Conservation (phyloP, 2,113 vertebrate genomes). For the Scomber scombrus region DNA sequence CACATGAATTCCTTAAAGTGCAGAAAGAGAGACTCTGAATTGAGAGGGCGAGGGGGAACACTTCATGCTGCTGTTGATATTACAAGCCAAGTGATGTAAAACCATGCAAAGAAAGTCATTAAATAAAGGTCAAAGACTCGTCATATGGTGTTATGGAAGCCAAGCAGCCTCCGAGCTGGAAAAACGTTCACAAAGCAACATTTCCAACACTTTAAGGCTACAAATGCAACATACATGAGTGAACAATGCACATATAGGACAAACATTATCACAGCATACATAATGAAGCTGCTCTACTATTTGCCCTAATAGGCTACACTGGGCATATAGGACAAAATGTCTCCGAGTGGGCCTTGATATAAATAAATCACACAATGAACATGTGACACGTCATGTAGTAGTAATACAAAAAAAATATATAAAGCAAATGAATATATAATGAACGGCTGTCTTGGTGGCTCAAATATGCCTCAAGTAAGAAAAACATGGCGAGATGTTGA, state of each 20-base stretch:
- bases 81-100: constrained; percentile 3
- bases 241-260: constrained; percentile 50
- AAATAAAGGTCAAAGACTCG: constrained; percentile 48
- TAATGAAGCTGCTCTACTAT: background rate
- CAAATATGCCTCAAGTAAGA: constrained; percentile 14
- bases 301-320: constrained; percentile 15
- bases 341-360: constrained; percentile 5
- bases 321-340: constrained; percentile 19
- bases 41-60: background rate
- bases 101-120: constrained; percentile 33
- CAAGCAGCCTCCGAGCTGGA: constrained; percentile 35
- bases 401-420: constrained; percentile 16
- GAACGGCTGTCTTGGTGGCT: background rate
- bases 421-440: constrained; percentile 47
- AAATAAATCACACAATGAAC: constrained; percentile 40
- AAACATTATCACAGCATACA: constrained; percentile 15
- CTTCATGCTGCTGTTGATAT: constrained; percentile 15
- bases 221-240: constrained; percentile 37
- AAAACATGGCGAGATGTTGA: constrained; percentile 2
- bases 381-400: background rate
- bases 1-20: constrained; percentile 7
- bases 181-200: constrained; percentile 23
- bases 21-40: background rate
- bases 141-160: background rate
- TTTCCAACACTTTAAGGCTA: constrained; percentile 3